Evolutionary conservation across 2,113 vertebrate species (phyloP).

Genomic region (Plestiodon gilberti): DNA sequence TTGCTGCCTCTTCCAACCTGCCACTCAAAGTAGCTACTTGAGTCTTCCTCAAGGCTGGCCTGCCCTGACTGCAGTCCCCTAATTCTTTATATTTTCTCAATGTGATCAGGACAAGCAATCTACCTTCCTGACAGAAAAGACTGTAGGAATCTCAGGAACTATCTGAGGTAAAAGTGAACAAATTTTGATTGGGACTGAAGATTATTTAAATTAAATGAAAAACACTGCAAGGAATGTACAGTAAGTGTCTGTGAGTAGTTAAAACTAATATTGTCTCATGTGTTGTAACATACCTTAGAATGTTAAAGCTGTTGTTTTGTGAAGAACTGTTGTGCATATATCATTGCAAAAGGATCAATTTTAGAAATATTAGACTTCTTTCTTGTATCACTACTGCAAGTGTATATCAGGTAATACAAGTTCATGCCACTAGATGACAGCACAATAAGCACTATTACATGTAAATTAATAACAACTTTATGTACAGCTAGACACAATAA

Average conservation of each 20-base stretch:
- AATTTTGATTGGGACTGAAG: not conserved
- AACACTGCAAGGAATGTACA: not conserved
- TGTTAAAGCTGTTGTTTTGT: rapidly evolving
- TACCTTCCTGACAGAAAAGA: not conserved
- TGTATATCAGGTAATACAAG: conserved; percentile 8
- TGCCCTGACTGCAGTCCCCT: not conserved
- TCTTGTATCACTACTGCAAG: too few species aligned
- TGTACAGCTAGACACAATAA: not conserved
- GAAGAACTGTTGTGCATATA: rapidly evolving
- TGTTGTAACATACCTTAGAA: not conserved
- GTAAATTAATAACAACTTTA: not conserved
- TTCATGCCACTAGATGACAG: conserved; percentile 47
- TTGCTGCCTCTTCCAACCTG: too few species aligned
- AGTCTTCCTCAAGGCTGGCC: too few species aligned
- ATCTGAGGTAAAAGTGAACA: not conserved
- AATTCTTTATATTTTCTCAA: not conserved
- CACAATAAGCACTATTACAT: not conserved
- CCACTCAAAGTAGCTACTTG: too few species aligned
- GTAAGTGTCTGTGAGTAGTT: not conserved
- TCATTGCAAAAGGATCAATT: not conserved
- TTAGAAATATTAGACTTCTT: not conserved
- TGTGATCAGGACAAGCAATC: not conserved
- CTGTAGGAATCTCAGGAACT: not conserved
- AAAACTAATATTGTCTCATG: not conserved
- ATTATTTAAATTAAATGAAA: not conserved